Conservation (phyloP, 1,140 invertebrate genomes). For the Sitophilus oryzae region DNA sequence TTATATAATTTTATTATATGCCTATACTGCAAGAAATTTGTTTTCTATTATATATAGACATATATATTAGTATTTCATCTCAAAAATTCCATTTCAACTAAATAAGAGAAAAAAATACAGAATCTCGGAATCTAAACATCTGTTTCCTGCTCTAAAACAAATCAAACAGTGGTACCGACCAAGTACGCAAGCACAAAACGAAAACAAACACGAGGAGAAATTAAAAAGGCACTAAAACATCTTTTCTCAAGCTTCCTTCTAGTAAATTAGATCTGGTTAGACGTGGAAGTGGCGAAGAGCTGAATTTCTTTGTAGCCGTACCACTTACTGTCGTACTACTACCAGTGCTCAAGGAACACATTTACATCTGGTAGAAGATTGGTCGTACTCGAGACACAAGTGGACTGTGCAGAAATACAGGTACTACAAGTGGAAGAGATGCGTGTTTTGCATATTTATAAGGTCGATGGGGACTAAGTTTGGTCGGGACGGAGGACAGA, state of each 20-base stretch:
- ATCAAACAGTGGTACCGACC: too few relatives aligned
- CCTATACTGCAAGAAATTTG: too few relatives aligned
- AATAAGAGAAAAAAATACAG: too few relatives aligned
- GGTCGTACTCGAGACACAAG: not conserved
- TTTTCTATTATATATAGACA: too few relatives aligned
- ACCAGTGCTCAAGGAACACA: not conserved
- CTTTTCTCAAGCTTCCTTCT: not conserved
- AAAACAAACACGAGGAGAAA: too few relatives aligned
- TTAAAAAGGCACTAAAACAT: too few relatives aligned
- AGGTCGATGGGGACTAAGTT: not conserved
- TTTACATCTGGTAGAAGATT: not conserved
- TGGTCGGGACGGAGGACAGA: not conserved
- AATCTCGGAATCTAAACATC: too few relatives aligned
- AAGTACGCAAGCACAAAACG: too few relatives aligned
- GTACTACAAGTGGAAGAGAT: not conserved
- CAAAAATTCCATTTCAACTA: too few relatives aligned
- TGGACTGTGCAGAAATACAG: not conserved
- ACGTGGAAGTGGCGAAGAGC: not conserved
- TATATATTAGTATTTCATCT: too few relatives aligned
- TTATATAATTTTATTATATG: too few relatives aligned
- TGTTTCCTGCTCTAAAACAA: too few relatives aligned
- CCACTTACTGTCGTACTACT: not conserved
- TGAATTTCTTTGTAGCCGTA: not conserved
- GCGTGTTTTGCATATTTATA: not conserved
- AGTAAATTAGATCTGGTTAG: not conserved